Evolutionary conservation across 2,113 vertebrate species (phyloP).

Genomic region (Suricata suricatta): DNA sequence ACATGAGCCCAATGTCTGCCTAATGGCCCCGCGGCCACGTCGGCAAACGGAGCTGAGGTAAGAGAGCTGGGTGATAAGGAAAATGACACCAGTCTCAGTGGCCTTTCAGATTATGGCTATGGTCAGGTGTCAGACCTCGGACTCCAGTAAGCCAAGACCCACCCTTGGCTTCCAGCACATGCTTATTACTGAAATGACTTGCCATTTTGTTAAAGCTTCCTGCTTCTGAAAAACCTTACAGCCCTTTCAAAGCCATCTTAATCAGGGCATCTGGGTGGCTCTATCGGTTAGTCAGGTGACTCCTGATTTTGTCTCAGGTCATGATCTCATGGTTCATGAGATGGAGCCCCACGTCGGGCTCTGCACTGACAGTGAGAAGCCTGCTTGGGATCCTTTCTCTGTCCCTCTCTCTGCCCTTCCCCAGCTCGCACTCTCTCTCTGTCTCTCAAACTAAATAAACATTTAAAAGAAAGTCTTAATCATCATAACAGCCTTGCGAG

Average conservation of each 20-base stretch:
- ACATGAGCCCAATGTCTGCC: not conserved
- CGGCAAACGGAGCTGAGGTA: not conserved
- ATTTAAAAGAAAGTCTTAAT: not conserved
- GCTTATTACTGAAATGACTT: slow-evolving; percentile 43
- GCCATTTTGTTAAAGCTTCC: slow-evolving; percentile 38
- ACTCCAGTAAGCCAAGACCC: slow-evolving; percentile 45
- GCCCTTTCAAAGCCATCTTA: not conserved
- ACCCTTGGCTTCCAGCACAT: not conserved
- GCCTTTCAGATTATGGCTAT: slow-evolving; percentile 56
- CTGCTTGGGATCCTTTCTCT: no score
- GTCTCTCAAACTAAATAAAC: no score
- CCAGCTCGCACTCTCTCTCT: no score
- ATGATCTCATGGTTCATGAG: no score
- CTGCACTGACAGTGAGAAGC: no score
- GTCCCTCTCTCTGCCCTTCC: no score
- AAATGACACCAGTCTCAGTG: not conserved
- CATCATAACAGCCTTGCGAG: not conserved
- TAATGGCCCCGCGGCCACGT: not conserved
- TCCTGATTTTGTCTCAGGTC: no score
- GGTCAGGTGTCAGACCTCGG: slow-evolving; percentile 32
- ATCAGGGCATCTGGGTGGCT: no score
- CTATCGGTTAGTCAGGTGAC: no score
- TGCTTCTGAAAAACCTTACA: slow-evolving; percentile 25
- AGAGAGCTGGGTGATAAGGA: not conserved
- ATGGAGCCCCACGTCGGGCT: no score